Conservation (phyloP, 64 coral and sea anemone species). For the Trachythela sp. region DNA sequence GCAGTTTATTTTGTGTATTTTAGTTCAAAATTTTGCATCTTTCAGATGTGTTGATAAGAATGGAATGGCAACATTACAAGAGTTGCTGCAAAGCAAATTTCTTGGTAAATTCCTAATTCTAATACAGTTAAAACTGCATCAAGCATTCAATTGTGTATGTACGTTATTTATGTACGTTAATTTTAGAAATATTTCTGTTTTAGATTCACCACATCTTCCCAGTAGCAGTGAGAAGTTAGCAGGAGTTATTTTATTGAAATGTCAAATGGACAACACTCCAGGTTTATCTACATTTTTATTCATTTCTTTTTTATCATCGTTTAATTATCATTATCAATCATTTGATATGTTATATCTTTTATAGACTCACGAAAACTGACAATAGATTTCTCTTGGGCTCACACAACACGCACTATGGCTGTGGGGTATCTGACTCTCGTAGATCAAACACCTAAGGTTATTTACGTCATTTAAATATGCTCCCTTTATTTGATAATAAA, state of each 20-base stretch:
- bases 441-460: neutral
- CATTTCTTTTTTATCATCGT: neutral
- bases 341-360: neutral
- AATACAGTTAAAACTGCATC: too few relatives aligned
- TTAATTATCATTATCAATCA: too few relatives aligned
- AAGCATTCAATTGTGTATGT: too few relatives aligned
- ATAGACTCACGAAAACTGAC: neutral
- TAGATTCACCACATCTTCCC: neutral
- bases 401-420: constrained; percentile 17
- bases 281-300: too few relatives aligned
- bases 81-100: constrained; percentile 42
- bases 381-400: neutral
- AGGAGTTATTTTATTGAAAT: neutral
- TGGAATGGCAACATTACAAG: neutral
- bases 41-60: neutral
- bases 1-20: neutral
- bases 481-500: too few relatives aligned
- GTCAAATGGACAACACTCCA: neutral
- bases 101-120: constrained; percentile 65
- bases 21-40: neutral
- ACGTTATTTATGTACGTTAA: too few relatives aligned
- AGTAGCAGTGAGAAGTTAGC: neutral
- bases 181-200: too few relatives aligned
- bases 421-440: neutral
- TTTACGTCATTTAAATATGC: too few relatives aligned